Percentiles rank a stretch among this genome's conserved stretches.
phyloP scores from a whole-genome alignment of 2,888 invertebrate genomes.

The Synanthedon vespiformis region DNA sequence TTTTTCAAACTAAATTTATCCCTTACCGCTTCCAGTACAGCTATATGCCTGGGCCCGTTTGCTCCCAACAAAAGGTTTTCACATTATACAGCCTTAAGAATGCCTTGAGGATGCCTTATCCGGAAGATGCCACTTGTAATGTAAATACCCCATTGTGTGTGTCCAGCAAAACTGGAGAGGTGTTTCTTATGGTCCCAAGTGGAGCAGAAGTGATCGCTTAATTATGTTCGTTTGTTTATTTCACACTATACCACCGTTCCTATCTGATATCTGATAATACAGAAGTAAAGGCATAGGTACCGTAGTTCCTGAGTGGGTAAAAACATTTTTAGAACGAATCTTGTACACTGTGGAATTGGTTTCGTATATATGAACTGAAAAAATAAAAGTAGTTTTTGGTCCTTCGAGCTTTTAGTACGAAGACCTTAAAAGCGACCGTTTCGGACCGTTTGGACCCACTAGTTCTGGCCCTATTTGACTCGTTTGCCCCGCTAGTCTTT shows the following conservation, averaged over 20 bases:
- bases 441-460: no score
- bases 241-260: not conserved
- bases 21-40: conserved; percentile 3
- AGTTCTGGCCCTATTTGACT: no score
- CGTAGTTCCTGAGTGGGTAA: no score
- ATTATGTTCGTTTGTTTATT: not conserved
- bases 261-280: not conserved
- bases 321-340: no score
- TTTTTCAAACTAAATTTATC: no score
- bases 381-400: no score
- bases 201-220: not conserved
- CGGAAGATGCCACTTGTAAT: conserved; percentile 64
- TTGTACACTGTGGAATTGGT: no score
- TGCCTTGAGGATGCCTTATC: conserved; percentile 52
- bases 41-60: conserved; percentile 11
- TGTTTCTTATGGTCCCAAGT: conserved; percentile 8
- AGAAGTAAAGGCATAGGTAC: no score
- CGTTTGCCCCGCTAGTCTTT: no score
- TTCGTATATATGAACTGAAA: no score
- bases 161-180: conserved; percentile 16
- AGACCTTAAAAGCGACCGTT: no score
- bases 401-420: no score
- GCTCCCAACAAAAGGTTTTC: conserved; percentile 56
- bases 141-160: conserved; percentile 55
- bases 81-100: conserved; percentile 51